phyloP scores from a whole-genome alignment of 2,113 vertebrate genomes.

The Petromus typicus region DNA sequence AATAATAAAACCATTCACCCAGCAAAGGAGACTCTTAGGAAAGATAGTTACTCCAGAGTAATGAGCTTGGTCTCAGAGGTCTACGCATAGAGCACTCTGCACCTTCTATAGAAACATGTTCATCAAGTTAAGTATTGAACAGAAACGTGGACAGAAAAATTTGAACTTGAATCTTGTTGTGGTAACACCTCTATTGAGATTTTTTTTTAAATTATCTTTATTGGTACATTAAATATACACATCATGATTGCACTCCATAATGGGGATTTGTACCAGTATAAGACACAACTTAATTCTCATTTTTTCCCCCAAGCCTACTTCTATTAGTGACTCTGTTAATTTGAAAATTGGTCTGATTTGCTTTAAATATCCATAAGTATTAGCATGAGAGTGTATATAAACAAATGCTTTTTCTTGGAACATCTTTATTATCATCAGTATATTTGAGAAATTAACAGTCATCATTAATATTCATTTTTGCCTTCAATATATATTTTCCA shows the following conservation, averaged over 20 bases:
- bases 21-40: neutral
- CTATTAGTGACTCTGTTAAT: neutral
- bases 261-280: too few species aligned
- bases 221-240: too few species aligned
- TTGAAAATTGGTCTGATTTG: slow-evolving; percentile 14
- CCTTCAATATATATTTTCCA: neutral
- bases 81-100: neutral
- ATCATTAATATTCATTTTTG: neutral
- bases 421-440: neutral
- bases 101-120: neutral
- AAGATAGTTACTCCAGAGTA: neutral
- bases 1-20: neutral
- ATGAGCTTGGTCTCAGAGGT: neutral
- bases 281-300: too few species aligned
- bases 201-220: too few species aligned
- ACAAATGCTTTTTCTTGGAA: neutral
- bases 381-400: neutral
- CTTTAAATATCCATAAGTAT: neutral
- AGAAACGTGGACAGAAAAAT: neutral
- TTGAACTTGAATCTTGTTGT: neutral
- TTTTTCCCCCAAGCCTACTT: neutral
- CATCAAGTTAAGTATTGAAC: neutral
- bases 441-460: neutral
- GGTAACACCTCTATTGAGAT: neutral
- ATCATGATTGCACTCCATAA: too few species aligned